A percentile compares a stretch with the other conserved stretches of the same genome.
phyloP scores from a whole-genome alignment of 2,113 vertebrate species.

The Labeo rohita region DNA sequence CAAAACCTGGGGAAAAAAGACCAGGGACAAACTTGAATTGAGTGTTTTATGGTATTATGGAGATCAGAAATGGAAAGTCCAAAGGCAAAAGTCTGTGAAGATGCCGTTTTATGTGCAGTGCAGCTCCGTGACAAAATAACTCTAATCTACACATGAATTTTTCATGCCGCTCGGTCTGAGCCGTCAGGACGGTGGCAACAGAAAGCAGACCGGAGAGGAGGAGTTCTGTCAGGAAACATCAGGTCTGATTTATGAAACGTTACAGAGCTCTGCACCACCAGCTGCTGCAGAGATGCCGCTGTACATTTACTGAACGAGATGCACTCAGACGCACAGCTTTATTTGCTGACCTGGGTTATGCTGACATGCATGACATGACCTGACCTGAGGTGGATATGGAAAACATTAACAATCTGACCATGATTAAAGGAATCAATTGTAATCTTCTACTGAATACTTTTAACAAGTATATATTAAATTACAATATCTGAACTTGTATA shows the following conservation, averaged over 20 bases:
- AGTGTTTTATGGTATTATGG: background rate
- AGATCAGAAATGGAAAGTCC: background rate
- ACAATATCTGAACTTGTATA: background rate
- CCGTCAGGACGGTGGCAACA: slow-evolving; percentile 4
- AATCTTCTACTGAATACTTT: background rate
- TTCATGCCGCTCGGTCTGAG: slow-evolving; percentile 55
- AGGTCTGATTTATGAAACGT: slow-evolving; percentile 40
- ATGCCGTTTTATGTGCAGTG: slow-evolving; percentile 21
- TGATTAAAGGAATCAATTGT: background rate
- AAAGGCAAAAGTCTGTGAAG: background rate
- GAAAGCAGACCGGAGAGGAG: slow-evolving; percentile 25
- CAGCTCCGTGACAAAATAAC: slow-evolving; percentile 59
- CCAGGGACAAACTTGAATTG: background rate
- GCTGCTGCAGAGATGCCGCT: slow-evolving; percentile 7
- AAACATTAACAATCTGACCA: background rate
- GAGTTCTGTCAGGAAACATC: slow-evolving; percentile 43
- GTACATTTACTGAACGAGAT: background rate
- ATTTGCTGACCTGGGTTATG: background rate
- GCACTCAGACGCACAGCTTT: background rate
- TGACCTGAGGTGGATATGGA: background rate
- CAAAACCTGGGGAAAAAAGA: background rate
- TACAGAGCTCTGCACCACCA: background rate
- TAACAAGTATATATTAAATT: background rate
- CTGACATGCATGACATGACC: background rate
- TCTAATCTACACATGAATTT: slow-evolving; percentile 65